Evolutionary conservation across 2,888 invertebrate genomes (phyloP).

Genomic region (Pseudococcus longispinus): DNA sequence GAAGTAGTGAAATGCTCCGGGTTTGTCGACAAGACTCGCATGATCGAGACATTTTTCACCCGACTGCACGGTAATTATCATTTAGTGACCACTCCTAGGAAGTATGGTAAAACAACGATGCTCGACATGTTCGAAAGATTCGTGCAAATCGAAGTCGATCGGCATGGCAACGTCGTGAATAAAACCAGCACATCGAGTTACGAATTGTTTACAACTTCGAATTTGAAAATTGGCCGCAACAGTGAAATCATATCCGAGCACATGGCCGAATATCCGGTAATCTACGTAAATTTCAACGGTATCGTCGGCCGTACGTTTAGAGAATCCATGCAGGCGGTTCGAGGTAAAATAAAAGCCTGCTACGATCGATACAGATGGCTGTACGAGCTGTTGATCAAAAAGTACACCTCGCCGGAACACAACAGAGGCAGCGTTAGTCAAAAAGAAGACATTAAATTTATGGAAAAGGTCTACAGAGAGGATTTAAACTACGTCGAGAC

Average conservation of each 20-base stretch:
- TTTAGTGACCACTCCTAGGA: background rate
- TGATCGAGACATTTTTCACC: constrained; percentile 6
- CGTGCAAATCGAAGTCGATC: constrained; percentile 4
- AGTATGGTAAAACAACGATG: background rate
- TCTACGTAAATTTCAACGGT: background rate
- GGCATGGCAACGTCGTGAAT: background rate
- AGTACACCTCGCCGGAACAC: background rate
- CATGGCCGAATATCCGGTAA: background rate
- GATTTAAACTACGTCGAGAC: background rate
- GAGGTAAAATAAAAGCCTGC: background rate
- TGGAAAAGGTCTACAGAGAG: constrained; percentile 1
- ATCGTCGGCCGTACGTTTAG: background rate
- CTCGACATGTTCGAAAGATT: constrained; percentile 13
- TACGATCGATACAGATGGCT: constrained; percentile 6
- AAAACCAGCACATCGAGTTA: background rate
- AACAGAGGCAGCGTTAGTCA: background rate
- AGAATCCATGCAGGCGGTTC: background rate
- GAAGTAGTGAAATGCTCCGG: background rate
- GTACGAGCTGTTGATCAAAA: background rate
- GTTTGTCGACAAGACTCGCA: background rate
- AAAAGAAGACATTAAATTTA: background rate
- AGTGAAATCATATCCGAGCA: background rate
- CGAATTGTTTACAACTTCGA: background rate
- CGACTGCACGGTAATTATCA: background rate
- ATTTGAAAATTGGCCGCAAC: background rate